Conservation (phyloP, 2,888 invertebrate genomes). For the Hirtodrosophila duncani region DNA sequence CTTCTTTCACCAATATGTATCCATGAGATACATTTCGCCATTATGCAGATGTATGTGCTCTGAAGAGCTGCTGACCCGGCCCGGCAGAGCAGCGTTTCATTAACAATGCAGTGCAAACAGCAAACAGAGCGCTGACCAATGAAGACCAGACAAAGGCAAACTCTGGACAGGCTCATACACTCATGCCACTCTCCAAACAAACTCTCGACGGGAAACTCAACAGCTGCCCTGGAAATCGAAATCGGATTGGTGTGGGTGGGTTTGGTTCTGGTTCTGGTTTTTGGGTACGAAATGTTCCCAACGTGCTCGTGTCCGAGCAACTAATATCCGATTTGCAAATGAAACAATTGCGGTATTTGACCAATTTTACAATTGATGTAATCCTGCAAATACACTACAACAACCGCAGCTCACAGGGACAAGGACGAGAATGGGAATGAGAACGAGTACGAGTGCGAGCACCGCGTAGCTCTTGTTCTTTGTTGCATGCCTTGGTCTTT, state of each 20-base stretch:
- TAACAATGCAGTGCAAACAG: too few relatives aligned
- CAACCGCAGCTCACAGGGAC: constrained; percentile 31
- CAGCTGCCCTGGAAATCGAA: too few relatives aligned
- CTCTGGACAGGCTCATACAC: constrained; percentile 24
- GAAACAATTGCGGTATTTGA: constrained; percentile 78
- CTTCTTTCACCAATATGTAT: constrained; percentile 28
- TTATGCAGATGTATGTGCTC: neutral
- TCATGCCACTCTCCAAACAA: constrained; percentile 25
- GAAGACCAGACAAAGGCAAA: constrained; percentile 22
- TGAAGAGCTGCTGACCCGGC: constrained; percentile 30
- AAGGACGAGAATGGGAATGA: neutral
- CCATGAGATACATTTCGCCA: constrained; percentile 36
- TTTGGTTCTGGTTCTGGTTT: constrained; percentile 26
- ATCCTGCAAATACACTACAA: constrained; percentile 71
- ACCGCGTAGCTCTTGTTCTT: too few relatives aligned
- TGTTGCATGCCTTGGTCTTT: constrained; percentile 21
- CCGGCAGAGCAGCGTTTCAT: too few relatives aligned
- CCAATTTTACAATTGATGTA: constrained; percentile 75
- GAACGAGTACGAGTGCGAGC: too few relatives aligned
- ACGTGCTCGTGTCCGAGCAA: constrained; percentile 44
- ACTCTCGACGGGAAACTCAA: constrained; percentile 65
- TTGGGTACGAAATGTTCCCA: too few relatives aligned
- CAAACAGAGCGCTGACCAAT: too few relatives aligned
- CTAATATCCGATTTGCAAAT: constrained; percentile 76
- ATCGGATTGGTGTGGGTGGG: constrained; percentile 19